Evolutionary conservation across 1,140 invertebrate species (phyloP).

Genomic region (Linepithema humile): DNA sequence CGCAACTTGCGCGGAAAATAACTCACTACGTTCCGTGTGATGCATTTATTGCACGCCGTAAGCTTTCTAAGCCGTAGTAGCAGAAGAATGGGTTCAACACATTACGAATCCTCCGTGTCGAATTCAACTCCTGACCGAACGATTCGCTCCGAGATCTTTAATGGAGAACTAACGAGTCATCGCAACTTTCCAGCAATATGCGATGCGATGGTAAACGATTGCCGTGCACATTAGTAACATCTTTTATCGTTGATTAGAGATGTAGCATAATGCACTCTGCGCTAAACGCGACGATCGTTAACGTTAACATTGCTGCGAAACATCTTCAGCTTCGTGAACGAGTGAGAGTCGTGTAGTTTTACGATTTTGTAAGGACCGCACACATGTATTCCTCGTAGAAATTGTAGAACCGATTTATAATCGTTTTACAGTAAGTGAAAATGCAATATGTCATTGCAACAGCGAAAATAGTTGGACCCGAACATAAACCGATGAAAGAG

Average conservation of each 20-base stretch:
- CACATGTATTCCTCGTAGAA: constrained; percentile 20
- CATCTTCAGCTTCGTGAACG: not conserved
- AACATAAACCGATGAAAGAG: not conserved
- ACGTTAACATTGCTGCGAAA: constrained; percentile 1
- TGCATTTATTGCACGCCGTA: not conserved
- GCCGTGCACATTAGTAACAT: constrained; percentile 9
- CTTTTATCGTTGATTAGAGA: constrained; percentile 34
- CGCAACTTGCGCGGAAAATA: too few relatives aligned
- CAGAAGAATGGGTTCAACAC: not conserved
- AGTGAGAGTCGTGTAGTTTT: constrained; percentile 22
- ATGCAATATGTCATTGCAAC: constrained; percentile 6
- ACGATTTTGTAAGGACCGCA: not conserved
- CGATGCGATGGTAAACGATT: constrained; percentile 23
- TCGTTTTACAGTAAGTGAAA: not conserved
- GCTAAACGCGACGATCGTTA: constrained; percentile 12
- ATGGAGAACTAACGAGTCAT: constrained; percentile 41
- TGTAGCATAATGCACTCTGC: constrained; percentile 8
- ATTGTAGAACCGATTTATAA: constrained; percentile 30
- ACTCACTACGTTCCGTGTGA: too few relatives aligned
- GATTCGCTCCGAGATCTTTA: constrained; percentile 33
- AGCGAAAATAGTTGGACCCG: not conserved
- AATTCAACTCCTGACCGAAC: constrained; percentile 12
- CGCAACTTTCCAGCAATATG: constrained; percentile 1
- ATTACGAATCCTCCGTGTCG: constrained; percentile 16
- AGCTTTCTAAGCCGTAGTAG: constrained; percentile 26